Evolutionary conservation across 1,140 invertebrate species (phyloP), one percentile per base, ranked within the genome.

Genomic region (Zaprionus ghesquierei): DNA sequence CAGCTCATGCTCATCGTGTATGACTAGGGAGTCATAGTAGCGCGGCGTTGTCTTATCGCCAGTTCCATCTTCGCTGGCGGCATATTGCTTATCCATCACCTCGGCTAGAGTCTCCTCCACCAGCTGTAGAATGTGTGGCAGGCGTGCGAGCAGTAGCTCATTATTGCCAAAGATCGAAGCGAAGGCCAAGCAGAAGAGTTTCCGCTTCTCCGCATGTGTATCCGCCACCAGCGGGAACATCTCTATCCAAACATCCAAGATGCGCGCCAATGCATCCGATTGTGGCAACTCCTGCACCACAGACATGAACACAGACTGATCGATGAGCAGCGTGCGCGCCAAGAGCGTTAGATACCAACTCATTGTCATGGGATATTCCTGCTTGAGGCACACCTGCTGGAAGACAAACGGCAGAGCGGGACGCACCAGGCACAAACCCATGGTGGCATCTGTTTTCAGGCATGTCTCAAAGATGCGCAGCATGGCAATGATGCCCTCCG

Each of bases 51-150:
- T 22, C 56, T 77, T 75, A 12, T 81, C 35, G 5, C n/a, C 51
- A 18, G 63, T 74, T 12, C 79, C 65, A 55, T 75, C 69, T 31
- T 73, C 74, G 10, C 35, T 35, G 5, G 75, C 78, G 9, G 68
- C 69, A 22, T 72, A 86, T 54, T 96, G 95, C 54, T 93, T 94
- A 82, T 94, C 95, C 86, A 94, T 95, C 51, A 98, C 95, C 91
- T 99, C 98, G 92, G 98, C 97, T 41, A 99, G 92, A 6, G 96
- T 95, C 93, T 98, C 96, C 27, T 96, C 94, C 77, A 98, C 94
- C 79, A 95, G 94, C 46, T 95, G 93, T 75, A 98, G 94, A 51
- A 98, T 96, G 18, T 93, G 93, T 55, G 94, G 94, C 92, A 98
- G 96, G 63, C 95, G 93, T 81, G 96, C 94, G 35, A 96, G 92